Evolutionary conservation across 2,113 vertebrate species (phyloP).

Genomic region (Penelope pileata): DNA sequence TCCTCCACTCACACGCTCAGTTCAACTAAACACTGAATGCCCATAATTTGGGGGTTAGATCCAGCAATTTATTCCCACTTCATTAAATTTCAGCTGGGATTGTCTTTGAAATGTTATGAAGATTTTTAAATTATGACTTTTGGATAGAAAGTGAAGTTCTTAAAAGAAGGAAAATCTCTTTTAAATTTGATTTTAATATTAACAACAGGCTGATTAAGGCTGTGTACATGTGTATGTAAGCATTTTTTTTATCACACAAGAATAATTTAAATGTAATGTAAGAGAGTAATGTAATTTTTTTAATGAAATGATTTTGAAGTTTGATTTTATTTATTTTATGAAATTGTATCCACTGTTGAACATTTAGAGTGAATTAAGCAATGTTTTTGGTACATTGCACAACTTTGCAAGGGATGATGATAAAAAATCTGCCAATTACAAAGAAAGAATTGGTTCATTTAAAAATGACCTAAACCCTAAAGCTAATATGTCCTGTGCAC

Average conservation of each 20-base stretch:
- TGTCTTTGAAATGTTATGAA: not conserved
- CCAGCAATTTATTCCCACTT: not conserved
- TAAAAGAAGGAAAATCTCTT: not conserved
- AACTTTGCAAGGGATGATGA: not conserved
- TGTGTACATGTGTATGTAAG: not conserved
- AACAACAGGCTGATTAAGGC: not conserved
- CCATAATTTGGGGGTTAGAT: not conserved
- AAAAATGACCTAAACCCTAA: not conserved
- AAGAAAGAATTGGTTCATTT: not conserved
- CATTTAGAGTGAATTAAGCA: not conserved
- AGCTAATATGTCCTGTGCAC: not conserved
- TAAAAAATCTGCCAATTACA: not conserved
- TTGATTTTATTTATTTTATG: not conserved
- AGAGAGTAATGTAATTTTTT: not conserved
- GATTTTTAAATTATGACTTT: not conserved
- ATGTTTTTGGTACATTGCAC: not conserved
- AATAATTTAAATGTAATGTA: not conserved
- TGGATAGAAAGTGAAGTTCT: not conserved
- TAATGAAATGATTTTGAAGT: not conserved
- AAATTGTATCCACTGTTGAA: not conserved
- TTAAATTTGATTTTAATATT: not conserved
- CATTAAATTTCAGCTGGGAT: not conserved
- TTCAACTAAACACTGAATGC: not conserved
- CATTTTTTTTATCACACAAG: not conserved
- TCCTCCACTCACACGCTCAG: not conserved